Conservation (phyloP, 2,113 vertebrate species). For the Canis aureus region DNA sequence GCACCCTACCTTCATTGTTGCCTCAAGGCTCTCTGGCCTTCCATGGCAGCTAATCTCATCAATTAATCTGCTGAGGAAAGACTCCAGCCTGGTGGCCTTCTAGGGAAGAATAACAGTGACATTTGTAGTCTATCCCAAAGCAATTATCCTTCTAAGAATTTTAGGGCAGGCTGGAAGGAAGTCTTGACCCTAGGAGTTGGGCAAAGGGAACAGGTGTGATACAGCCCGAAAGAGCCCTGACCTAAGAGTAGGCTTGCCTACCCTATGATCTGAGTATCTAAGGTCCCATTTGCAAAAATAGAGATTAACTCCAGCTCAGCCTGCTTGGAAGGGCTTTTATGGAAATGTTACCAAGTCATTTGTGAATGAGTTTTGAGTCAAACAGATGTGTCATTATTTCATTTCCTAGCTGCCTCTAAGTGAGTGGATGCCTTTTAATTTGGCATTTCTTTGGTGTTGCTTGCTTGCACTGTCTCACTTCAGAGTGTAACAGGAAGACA, state of each 20-base stretch:
- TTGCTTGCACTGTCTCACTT: not conserved
- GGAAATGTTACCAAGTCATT: not conserved
- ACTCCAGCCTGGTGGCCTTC: constrained; percentile 2
- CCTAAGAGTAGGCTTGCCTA: not conserved
- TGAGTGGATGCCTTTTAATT: not conserved
- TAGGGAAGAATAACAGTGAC: not conserved
- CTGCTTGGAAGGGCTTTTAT: not conserved
- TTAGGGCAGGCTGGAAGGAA: not conserved
- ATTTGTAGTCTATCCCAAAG: not conserved
- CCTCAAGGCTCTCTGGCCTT: constrained; percentile 22
- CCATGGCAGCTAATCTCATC: constrained; percentile 69
- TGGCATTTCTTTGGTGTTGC: not conserved
- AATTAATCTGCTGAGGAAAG: constrained; percentile 58
- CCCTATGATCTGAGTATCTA: not conserved
- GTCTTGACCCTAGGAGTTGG: not conserved
- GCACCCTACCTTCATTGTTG: not conserved
- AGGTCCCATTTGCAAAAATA: constrained; percentile 25
- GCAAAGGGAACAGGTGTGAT: not conserved
- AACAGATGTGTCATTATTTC: not conserved
- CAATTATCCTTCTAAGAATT: not conserved
- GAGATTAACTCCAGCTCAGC: not conserved
- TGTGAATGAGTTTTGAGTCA: not conserved
- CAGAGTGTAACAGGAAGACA: not conserved
- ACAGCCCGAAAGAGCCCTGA: not conserved
- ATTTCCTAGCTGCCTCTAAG: not conserved